Conservation (phyloP, 2,888 invertebrate species). For the Disparrhopalites patrizii region DNA sequence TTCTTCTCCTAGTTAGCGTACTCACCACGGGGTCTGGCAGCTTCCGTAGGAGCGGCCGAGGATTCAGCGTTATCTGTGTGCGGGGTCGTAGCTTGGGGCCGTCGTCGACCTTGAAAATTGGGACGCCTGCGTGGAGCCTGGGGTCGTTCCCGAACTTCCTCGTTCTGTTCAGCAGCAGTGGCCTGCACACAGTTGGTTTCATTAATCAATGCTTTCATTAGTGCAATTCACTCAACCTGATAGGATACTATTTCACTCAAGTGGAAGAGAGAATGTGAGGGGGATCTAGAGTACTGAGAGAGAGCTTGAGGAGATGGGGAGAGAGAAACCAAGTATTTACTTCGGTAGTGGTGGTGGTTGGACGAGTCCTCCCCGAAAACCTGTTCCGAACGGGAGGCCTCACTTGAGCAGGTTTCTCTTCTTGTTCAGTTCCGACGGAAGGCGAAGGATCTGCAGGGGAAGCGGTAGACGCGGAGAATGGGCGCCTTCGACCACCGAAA, state of each 20-base stretch:
- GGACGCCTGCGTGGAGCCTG: slow-evolving; percentile 19
- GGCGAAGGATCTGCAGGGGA: slow-evolving; percentile 6
- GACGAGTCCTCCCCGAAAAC: slow-evolving; percentile 24
- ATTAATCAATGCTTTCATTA: not conserved
- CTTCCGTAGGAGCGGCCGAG: slow-evolving; percentile 6
- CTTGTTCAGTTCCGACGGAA: slow-evolving; percentile 6
- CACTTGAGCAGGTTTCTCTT: not conserved
- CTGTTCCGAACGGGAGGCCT: slow-evolving; percentile 13
- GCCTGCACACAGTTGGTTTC: slow-evolving; percentile 1
- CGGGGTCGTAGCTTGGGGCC: slow-evolving; percentile 4
- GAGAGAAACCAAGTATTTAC: slow-evolving; percentile 5
- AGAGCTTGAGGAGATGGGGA: too few species aligned
- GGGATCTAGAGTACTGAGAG: too few species aligned
- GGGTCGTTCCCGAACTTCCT: too few species aligned
- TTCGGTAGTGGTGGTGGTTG: slow-evolving; percentile 26
- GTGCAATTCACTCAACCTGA: not conserved
- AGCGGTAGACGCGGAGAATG: slow-evolving; percentile 11
- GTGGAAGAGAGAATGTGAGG: not conserved
- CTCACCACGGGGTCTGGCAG: not conserved
- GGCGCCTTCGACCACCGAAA: slow-evolving; percentile 21
- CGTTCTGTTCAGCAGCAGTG: slow-evolving; percentile 2
- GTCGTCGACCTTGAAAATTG: slow-evolving; percentile 20
- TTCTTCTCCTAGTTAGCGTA: not conserved
- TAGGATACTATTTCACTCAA: not conserved
- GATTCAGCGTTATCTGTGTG: slow-evolving; percentile 6